Percentiles rank a stretch among this genome's conserved stretches.
Evolutionary conservation across 2,113 vertebrate genomes (phyloP).

Genomic region (Anser brachyrhynchus): DNA sequence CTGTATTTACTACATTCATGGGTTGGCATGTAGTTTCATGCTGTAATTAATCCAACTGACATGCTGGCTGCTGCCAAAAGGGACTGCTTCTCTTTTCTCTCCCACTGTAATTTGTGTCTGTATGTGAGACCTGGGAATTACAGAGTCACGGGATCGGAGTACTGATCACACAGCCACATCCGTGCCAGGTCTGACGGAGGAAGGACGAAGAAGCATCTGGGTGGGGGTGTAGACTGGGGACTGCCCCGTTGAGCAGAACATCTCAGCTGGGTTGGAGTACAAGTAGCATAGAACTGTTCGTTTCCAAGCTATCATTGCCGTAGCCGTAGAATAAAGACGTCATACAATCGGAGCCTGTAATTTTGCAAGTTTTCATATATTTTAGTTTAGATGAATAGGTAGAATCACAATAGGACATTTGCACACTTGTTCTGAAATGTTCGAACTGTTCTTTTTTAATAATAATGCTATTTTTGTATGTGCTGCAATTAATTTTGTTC

Average conservation of each 20-base stretch:
- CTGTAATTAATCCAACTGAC: rapidly evolving
- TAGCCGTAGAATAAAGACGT: not conserved
- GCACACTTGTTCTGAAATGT: not conserved
- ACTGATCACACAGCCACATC: not conserved
- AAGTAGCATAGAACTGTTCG: rapidly evolving
- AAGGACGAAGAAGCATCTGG: rapidly evolving
- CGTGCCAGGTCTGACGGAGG: rapidly evolving
- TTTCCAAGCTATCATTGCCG: not conserved
- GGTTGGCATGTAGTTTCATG: not conserved
- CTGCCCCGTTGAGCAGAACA: not conserved
- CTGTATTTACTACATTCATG: rapidly evolving
- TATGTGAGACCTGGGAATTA: rapidly evolving
- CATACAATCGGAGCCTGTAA: not conserved
- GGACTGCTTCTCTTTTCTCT: not conserved
- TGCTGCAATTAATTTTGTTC: not conserved
- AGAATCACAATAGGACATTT: not conserved
- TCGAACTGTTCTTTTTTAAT: not conserved
- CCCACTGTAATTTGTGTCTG: not conserved
- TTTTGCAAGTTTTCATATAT: not conserved
- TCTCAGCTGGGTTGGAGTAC: not conserved
- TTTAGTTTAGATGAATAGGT: not conserved
- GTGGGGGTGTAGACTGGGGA: not conserved
- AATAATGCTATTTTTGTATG: not conserved
- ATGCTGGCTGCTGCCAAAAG: not conserved
- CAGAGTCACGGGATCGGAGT: rapidly evolving